A percentile compares a stretch with the other conserved stretches of the same genome.
phyloP scores from a whole-genome alignment of 2,888 invertebrate species.

The Drosophila rubida region DNA sequence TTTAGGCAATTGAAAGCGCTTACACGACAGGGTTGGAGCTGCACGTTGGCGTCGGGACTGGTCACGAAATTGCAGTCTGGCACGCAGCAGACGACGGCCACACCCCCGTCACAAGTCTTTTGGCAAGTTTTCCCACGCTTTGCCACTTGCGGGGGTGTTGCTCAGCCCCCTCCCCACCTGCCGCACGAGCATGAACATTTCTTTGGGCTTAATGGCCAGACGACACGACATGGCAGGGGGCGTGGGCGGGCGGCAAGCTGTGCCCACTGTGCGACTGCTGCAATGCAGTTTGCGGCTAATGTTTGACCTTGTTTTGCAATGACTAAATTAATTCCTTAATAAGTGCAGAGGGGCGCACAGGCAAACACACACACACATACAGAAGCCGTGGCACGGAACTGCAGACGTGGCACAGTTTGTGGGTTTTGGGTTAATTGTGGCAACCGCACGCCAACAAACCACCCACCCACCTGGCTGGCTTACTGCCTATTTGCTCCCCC shows the following conservation, averaged over 20 bases:
- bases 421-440: conserved; percentile 59
- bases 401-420: conserved; percentile 75
- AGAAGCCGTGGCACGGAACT: conserved; percentile 54
- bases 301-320: conserved; percentile 84
- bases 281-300: conserved; percentile 85
- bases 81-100: conserved; percentile 59
- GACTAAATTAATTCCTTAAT: conserved; percentile 81
- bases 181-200: conserved; percentile 65
- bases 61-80: conserved; percentile 73
- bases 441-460: conserved; percentile 17
- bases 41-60: conserved; percentile 25
- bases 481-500: neutral
- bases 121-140: conserved; percentile 78
- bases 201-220: conserved; percentile 70
- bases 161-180: conserved; percentile 7
- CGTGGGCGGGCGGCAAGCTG: conserved; percentile 7
- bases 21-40: conserved; percentile 51
- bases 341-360: conserved; percentile 63
- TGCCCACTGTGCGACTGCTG: conserved; percentile 71
- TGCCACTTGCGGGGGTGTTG: conserved; percentile 52
- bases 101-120: conserved; percentile 38
- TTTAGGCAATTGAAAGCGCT: conserved; percentile 75
- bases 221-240: conserved; percentile 60
- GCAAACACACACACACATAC: too few relatives aligned
- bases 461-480: neutral